Conservation (phyloP, 1,140 invertebrate genomes). For the Tenebrio molitor region DNA sequence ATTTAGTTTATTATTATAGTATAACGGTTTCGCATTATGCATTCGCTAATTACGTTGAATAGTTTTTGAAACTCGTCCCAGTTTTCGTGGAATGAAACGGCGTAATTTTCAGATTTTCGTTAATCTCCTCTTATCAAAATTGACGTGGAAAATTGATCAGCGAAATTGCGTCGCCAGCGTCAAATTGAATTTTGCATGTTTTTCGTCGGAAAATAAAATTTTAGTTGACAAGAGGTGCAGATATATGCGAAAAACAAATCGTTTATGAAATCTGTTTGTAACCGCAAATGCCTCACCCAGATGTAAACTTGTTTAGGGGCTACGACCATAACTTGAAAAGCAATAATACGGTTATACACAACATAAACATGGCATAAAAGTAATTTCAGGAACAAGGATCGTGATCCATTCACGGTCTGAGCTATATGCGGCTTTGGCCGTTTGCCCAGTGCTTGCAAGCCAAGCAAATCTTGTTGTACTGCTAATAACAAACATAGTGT, state of each 20-base stretch:
- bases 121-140: too few relatives aligned
- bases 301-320: slow-evolving; percentile 16
- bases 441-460: slow-evolving; percentile 4
- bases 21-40: too few relatives aligned
- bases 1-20: too few relatives aligned
- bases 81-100: too few relatives aligned
- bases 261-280: slow-evolving; percentile 4
- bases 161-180: neutral
- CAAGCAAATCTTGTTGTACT: slow-evolving; percentile 25
- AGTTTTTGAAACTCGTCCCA: too few relatives aligned
- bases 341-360: slow-evolving; percentile 2
- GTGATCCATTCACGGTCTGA: slow-evolving; percentile 3
- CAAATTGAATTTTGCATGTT: slow-evolving; percentile 3
- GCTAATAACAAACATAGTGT: slow-evolving; percentile 11
- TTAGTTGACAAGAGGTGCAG: neutral
- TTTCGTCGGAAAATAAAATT: slow-evolving; percentile 3
- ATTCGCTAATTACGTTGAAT: too few relatives aligned
- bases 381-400: slow-evolving; percentile 5
- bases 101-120: too few relatives aligned
- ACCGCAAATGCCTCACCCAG: neutral
- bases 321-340: slow-evolving; percentile 3
- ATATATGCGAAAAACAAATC: slow-evolving; percentile 13
- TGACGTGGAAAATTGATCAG: neutral
- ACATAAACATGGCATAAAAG: slow-evolving; percentile 1
- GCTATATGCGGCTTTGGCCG: slow-evolving; percentile 1